phyloP scores from a whole-genome alignment of 2,113 vertebrate genomes.

The Cynoglossus semilaevis region DNA sequence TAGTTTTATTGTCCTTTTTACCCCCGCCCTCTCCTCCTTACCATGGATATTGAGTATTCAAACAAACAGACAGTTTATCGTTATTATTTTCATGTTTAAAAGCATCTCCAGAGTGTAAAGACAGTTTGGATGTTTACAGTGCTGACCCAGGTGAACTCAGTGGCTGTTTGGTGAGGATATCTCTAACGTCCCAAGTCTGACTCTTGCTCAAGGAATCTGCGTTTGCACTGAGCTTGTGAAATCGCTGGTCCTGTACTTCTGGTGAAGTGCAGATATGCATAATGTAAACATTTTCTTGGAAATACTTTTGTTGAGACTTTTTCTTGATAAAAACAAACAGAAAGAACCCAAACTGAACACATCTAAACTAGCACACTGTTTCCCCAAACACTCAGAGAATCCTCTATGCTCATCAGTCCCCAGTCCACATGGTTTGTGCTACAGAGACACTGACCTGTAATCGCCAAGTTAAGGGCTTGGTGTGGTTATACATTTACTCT shows the following conservation, averaged over 20 bases:
- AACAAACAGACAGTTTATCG: conserved; percentile 76
- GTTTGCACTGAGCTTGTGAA: conserved; percentile 50
- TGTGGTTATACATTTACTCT: conserved; percentile 75
- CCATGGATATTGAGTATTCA: conserved; percentile 79
- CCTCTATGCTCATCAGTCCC: conserved; percentile 81
- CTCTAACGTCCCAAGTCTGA: conserved; percentile 82
- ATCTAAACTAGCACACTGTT: conserved; percentile 65
- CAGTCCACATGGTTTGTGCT: conserved; percentile 82
- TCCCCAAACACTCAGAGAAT: conserved; percentile 73
- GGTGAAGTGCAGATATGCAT: conserved; percentile 90
- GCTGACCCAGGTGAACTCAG: conserved; percentile 84
- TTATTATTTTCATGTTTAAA: conserved; percentile 77
- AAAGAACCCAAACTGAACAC: conserved; percentile 36
- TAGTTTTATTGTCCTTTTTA: conserved; percentile 41
- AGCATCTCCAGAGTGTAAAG: conserved; percentile 82
- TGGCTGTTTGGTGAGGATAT: conserved; percentile 81
- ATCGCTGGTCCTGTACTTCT: conserved; percentile 76
- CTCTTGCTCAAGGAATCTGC: conserved; percentile 62
- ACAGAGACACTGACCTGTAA: conserved; percentile 84
- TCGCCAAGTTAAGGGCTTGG: conserved; percentile 81
- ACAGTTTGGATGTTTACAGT: conserved; percentile 80
- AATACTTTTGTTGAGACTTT: conserved; percentile 80
- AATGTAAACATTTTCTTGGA: conserved; percentile 92
- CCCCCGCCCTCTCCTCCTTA: conserved; percentile 24
- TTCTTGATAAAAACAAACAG: conserved; percentile 55